A percentile compares a stretch with the other conserved stretches of the same genome.
Evolutionary conservation across 2,113 vertebrate species (phyloP).

Genomic region (Macaca nemestrina): DNA sequence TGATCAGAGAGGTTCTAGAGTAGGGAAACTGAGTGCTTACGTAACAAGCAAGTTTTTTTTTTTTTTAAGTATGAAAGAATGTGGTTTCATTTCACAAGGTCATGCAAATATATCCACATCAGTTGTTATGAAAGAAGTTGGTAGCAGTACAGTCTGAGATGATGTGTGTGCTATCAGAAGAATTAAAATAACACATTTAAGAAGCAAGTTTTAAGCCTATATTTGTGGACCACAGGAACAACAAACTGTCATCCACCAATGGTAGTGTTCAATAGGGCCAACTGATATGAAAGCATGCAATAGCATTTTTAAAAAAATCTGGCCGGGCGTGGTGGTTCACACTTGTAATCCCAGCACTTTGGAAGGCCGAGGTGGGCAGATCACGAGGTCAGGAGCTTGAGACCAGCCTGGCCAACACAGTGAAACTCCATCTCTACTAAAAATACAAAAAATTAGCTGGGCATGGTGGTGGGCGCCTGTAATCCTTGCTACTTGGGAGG

Average conservation of each 20-base stretch:
- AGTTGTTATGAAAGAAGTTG: neutral
- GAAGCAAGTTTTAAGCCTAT: neutral
- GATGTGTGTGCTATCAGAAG: neutral
- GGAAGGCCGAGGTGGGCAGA: fast-evolving
- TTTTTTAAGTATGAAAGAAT: neutral
- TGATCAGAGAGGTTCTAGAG: neutral
- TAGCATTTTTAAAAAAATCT: neutral
- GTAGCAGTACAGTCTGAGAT: neutral
- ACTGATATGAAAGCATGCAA: neutral
- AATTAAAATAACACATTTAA: neutral
- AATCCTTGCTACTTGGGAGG: no score
- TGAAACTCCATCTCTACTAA: no score
- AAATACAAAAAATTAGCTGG: no score
- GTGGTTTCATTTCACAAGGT: neutral
- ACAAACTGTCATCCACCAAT: neutral
- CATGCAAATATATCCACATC: neutral
- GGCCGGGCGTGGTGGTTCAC: no score
- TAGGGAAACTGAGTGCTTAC: neutral
- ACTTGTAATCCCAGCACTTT: no score
- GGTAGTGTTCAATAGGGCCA: neutral
- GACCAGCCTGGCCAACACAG: no score
- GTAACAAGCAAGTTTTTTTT: neutral
- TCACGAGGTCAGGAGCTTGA: no score
- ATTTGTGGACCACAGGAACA: neutral
- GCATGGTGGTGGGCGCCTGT: no score